Percentiles rank a stretch among this genome's conserved stretches.
Evolutionary conservation across 37 sponge, comb jelly and placozoan genomes (phyloP).

Genomic region (Bolinopsis microptera): DNA sequence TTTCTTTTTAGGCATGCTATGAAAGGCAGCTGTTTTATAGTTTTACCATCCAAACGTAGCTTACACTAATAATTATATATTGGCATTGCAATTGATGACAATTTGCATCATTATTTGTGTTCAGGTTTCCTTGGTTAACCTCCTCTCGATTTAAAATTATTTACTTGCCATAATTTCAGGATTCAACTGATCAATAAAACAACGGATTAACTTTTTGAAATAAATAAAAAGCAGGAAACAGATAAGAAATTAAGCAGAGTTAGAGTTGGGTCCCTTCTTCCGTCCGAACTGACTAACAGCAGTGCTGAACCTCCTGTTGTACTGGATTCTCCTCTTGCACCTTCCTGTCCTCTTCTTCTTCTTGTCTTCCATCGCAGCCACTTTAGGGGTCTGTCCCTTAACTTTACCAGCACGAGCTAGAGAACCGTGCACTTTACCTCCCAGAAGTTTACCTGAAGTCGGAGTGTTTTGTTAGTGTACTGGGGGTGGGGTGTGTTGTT

Average conservation of each 20-base stretch:
- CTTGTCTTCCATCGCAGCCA: slow-evolving; percentile 93
- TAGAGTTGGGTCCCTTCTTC: slow-evolving; percentile 93
- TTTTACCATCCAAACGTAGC: no score
- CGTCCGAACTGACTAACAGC: slow-evolving; percentile 86
- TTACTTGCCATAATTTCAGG: background rate
- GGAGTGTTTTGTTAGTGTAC: no score
- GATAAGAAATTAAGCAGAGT: slow-evolving; percentile 69
- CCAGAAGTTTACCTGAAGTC: slow-evolving; percentile 36
- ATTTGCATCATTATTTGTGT: no score
- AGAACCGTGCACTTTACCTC: slow-evolving; percentile 99
- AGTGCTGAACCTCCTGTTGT: slow-evolving; percentile 96
- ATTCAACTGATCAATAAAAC: background rate
- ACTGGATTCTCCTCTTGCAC: slow-evolving; percentile 96
- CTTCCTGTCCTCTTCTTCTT: slow-evolving; percentile 98
- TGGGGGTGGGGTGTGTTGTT: no score
- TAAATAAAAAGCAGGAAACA: slow-evolving; percentile 8
- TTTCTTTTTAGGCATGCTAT: slow-evolving; percentile 63
- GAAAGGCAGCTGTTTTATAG: background rate
- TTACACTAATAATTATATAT: no score
- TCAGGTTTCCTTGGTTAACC: no score
- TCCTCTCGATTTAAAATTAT: no score
- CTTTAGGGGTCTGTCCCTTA: slow-evolving; percentile 95
- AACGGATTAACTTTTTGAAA: background rate
- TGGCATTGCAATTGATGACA: no score
- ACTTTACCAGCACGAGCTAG: slow-evolving; percentile 99